Percentiles rank a stretch among this genome's conserved stretches.
Conservation (phyloP, 1,140 invertebrate species). For the Macrotrachela quadricornifera region DNA sequence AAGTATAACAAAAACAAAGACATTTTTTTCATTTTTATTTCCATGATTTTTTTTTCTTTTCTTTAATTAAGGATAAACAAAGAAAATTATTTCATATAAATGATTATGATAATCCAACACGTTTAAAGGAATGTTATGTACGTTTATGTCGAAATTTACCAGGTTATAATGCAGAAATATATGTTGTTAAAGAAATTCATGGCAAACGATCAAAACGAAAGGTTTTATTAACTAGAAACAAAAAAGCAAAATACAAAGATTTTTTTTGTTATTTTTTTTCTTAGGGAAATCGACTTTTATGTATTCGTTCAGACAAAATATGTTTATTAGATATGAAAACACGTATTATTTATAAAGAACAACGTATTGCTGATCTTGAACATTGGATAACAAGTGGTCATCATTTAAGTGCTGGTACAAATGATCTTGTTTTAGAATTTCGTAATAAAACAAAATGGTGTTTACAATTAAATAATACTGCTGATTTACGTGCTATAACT, state of each 20-base stretch:
- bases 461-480: not conserved
- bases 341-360: conserved; percentile 38
- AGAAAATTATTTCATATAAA: not conserved
- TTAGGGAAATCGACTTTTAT: conserved; percentile 40
- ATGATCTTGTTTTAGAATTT: too few species aligned
- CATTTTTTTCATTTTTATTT: not conserved
- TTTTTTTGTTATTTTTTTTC: too few species aligned
- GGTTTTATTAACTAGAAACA: too few species aligned
- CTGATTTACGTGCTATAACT: not conserved
- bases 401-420: too few species aligned
- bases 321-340: conserved; percentile 44
- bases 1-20: not conserved
- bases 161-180: conserved; percentile 42
- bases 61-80: conserved; percentile 1
- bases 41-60: too few species aligned
- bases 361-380: conserved; percentile 33
- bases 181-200: conserved; percentile 43
- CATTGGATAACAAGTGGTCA: too few species aligned
- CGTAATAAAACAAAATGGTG: not conserved
- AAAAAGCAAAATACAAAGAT: too few species aligned
- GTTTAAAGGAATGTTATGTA: conserved; percentile 44
- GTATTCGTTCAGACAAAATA: conserved; percentile 39
- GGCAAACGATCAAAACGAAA: not conserved
- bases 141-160: conserved; percentile 44
- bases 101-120: not conserved